Evolutionary conservation across 92 coral and sea anemone genomes (phyloP), one percentile per base, ranked within the genome.

Genomic region (Epizoanthus illoricatus): DNA sequence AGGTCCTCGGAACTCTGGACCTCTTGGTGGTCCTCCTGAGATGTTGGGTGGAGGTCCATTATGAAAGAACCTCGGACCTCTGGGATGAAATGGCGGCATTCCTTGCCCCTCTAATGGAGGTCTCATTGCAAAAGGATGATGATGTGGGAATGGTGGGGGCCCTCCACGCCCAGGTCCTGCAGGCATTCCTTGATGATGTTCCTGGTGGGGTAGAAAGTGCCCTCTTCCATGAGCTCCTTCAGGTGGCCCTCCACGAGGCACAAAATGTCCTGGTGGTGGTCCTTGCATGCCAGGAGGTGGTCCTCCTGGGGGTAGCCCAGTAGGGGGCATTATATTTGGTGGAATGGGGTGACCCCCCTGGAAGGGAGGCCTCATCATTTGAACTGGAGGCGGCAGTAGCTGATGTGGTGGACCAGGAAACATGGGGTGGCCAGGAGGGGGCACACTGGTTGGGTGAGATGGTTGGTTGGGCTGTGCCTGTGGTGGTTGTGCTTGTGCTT

Each of bases 361-460:
- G 75, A 93, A 93, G 33, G 92, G 94, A 47, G 94, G 92, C 69
- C 90, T 85, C 86, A 93, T 92, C 90, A 92, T 86, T 87, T 91
- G 87, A 23, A 84, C 94, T 5, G 94, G 94, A 40, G 97, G 97
- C 24, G 88, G 79, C 88, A 93, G 83, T 40, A 89, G 90, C 81
- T 84, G 91, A 40, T 80, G 92, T 13, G 70, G 70, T 41, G 71
- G 71, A 15, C 89, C 86, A 18, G 89, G 89, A 59, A 88, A 91
- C 85, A 90, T 75, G 67, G 88, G 97, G 56, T 89, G 97, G 9
- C 94, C 92, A 39, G 97, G 94, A 20, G 92, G 94, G 72, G 92
- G 97, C 12, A 91, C 69, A 76, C 83, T 94, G 56, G 94, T 75
- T 60, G 92, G 89, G 65, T 85, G 97, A 13, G 89, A 88, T 59